Conservation (phyloP, 2,797 vertebrate species). For the Rhodeus uyekii region DNA sequence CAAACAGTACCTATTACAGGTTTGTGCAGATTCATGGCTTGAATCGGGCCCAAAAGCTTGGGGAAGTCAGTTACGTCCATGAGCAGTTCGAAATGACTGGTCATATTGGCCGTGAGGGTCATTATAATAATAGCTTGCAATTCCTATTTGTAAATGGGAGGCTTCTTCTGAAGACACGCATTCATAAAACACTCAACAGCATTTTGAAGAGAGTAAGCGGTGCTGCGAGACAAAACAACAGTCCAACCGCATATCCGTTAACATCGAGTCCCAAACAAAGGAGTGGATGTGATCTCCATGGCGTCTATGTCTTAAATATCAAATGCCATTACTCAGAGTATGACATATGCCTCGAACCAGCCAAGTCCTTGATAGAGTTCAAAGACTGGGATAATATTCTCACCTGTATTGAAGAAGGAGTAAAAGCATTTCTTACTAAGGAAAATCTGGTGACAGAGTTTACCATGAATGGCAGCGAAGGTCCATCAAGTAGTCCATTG, state of each 20-base stretch:
- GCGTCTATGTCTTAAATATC: conserved; percentile 88
- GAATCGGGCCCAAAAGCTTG: conserved; percentile 84
- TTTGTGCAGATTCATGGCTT: conserved; percentile 91
- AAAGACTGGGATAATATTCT: conserved; percentile 88
- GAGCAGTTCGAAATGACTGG: conserved; percentile 84
- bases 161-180: conserved; percentile 87
- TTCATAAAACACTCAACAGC: conserved; percentile 90
- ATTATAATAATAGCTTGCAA: conserved; percentile 92
- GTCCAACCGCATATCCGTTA: conserved; percentile 60
- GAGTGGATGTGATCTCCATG: conserved; percentile 80
- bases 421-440: conserved; percentile 84
- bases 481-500: conserved; percentile 22
- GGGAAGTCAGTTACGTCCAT: conserved; percentile 77
- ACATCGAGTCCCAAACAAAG: conserved; percentile 78
- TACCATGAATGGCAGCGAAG: conserved; percentile 73
- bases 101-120: conserved; percentile 87
- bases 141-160: conserved; percentile 91
- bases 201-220: conserved; percentile 84
- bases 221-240: conserved; percentile 76
- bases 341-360: conserved; percentile 91
- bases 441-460: conserved; percentile 84
- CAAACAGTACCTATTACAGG: conserved; percentile 82
- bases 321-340: conserved; percentile 87
- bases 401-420: conserved; percentile 84
- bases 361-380: conserved; percentile 95